phyloP scores from a whole-genome alignment of 2,797 vertebrate genomes.

The Siniperca obscura region DNA sequence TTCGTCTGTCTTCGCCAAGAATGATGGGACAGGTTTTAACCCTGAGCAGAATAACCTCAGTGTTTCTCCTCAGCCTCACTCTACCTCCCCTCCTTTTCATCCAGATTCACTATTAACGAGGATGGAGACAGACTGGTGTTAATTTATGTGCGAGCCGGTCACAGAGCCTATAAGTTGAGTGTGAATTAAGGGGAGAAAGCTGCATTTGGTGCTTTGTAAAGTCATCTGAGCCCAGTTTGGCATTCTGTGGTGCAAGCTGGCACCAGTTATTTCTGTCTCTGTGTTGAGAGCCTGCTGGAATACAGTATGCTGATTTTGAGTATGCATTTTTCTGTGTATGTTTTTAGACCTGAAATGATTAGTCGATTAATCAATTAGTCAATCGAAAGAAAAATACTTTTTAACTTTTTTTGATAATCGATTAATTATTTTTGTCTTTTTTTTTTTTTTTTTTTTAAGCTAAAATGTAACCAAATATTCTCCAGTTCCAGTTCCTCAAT shows the following conservation, averaged over 20 bases:
- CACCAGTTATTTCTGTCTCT: slow-evolving; percentile 10
- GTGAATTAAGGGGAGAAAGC: slow-evolving; percentile 20
- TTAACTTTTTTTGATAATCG: no score
- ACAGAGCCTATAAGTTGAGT: slow-evolving; percentile 14
- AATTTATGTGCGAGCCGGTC: slow-evolving; percentile 64
- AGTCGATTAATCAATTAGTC: background rate
- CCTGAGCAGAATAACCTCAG: slow-evolving; percentile 63
- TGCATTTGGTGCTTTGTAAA: slow-evolving; percentile 33
- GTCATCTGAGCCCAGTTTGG: slow-evolving; percentile 24
- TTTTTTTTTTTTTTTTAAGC: background rate
- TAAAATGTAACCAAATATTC: background rate
- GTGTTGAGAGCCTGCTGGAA: background rate
- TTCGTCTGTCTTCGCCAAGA: slow-evolving; percentile 51
- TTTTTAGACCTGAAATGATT: no score
- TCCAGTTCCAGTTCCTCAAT: background rate
- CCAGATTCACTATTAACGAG: slow-evolving; percentile 58
- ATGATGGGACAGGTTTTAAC: slow-evolving; percentile 31
- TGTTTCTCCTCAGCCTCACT: slow-evolving; percentile 53
- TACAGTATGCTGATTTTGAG: background rate
- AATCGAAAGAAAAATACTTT: background rate
- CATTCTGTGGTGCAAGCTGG: background rate
- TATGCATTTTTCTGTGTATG: background rate
- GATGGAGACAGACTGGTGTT: slow-evolving; percentile 47
- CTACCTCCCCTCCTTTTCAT: slow-evolving; percentile 16
- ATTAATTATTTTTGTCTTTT: background rate